phyloP scores from a whole-genome alignment of 2,888 invertebrate species.

The Ecliptopera silaceata region DNA sequence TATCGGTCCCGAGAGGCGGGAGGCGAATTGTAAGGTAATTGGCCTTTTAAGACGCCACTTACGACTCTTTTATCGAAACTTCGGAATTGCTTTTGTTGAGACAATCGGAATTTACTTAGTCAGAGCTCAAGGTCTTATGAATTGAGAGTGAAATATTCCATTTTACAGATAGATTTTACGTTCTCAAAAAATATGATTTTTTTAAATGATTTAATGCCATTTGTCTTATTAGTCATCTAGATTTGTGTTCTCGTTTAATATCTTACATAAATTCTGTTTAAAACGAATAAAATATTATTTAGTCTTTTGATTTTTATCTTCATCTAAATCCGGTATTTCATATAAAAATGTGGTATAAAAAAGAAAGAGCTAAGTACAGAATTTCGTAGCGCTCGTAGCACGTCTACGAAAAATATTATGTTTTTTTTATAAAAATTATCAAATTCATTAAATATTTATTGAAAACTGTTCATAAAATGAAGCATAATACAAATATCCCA shows the following conservation, averaged over 20 bases:
- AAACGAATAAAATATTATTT: no score
- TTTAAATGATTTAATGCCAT: no score
- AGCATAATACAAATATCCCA: no score
- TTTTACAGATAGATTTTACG: no score
- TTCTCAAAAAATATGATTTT: background rate
- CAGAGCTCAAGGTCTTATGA: background rate
- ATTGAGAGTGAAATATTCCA: background rate
- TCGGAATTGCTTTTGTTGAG: conserved; percentile 33
- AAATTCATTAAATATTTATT: no score
- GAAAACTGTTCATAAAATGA: no score
- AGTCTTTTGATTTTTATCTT: no score
- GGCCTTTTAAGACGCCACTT: conserved; percentile 72
- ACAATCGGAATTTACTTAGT: conserved; percentile 38
- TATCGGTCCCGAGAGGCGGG: conserved; percentile 48
- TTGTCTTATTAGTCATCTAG: no score
- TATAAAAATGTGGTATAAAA: no score
- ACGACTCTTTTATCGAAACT: conserved; percentile 61
- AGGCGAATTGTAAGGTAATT: conserved; percentile 76
- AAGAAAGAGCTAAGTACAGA: background rate
- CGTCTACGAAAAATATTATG: conserved; percentile 17
- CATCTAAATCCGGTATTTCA: no score
- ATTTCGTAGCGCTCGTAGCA: conserved; percentile 25
- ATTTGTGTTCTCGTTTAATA: no score
- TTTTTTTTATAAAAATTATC: background rate
- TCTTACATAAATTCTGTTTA: no score